Conservation (phyloP, 2,113 vertebrate species). For the Aldabrachelys gigantea region DNA sequence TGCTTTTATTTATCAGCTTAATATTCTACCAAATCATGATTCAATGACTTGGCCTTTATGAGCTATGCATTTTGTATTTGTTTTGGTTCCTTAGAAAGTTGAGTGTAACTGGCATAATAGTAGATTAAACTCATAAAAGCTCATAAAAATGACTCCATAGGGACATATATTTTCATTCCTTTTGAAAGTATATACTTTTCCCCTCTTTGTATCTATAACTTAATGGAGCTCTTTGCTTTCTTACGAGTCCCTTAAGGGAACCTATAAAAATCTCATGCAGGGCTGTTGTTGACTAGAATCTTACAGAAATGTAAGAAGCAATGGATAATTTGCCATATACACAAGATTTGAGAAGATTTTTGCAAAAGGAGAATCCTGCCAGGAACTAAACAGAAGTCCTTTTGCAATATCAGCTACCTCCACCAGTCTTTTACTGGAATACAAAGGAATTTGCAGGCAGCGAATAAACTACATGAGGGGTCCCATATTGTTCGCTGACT, state of each 20-base stretch:
- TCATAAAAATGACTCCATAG: background rate
- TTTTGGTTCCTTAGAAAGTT: background rate
- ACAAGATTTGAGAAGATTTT: background rate
- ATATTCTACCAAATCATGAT: background rate
- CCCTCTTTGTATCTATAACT: background rate
- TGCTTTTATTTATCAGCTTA: background rate
- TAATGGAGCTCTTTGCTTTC: background rate
- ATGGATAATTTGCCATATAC: background rate
- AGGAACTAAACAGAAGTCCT: slow-evolving; percentile 27
- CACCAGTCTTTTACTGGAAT: background rate
- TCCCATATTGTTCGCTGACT: background rate
- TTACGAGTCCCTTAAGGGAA: background rate
- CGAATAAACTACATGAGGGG: slow-evolving; percentile 9
- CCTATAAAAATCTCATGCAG: background rate
- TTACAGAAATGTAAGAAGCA: background rate
- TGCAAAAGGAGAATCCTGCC: background rate
- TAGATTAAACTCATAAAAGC: background rate
- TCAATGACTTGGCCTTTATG: background rate
- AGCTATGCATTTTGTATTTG: background rate
- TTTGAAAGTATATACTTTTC: background rate
- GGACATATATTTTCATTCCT: background rate
- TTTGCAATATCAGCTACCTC: background rate
- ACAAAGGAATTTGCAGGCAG: slow-evolving; percentile 40
- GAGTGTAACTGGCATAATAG: background rate
- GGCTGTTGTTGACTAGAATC: background rate